Percentiles rank a stretch among this genome's conserved stretches.
Conservation (phyloP, 2,888 invertebrate species). For the Drosophila heteroneura region DNA sequence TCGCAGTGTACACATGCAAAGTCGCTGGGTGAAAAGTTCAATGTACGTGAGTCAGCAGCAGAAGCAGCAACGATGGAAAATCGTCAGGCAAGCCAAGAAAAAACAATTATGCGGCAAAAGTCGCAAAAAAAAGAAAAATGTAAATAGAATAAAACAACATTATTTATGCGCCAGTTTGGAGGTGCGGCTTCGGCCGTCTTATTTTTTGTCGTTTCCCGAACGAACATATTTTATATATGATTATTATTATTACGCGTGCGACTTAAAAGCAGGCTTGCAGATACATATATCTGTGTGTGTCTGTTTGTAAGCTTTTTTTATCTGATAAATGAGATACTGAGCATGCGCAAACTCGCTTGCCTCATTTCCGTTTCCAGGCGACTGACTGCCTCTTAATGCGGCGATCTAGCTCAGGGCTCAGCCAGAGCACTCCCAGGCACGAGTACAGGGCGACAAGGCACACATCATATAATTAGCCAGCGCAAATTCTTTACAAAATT, state of each 20-base stretch:
- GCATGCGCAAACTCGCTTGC: conserved; percentile 68
- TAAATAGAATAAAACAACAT: conserved; percentile 37
- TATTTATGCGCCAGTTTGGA: conserved; percentile 67
- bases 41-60: not conserved
- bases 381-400: conserved; percentile 49
- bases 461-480: conserved; percentile 46
- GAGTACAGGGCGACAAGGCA: conserved; percentile 1
- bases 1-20: not conserved
- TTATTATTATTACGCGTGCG: conserved; percentile 46
- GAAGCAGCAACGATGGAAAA: conserved; percentile 17
- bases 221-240: conserved; percentile 44
- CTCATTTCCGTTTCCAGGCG: conserved; percentile 69
- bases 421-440: conserved; percentile 40
- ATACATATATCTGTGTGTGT: not conserved
- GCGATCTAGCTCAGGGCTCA: conserved; percentile 41
- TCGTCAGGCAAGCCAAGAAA: conserved; percentile 37
- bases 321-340: conserved; percentile 70
- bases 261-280: conserved; percentile 12
- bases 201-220: conserved; percentile 35
- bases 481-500: conserved; percentile 30
- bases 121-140: conserved; percentile 38
- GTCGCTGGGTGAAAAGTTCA: not conserved
- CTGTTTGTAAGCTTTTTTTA: conserved; percentile 42
- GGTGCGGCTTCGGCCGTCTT: conserved; percentile 55
- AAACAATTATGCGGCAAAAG: conserved; percentile 69